phyloP scores from a whole-genome alignment of 2,113 vertebrate genomes.

The Oncorhynchus keta region DNA sequence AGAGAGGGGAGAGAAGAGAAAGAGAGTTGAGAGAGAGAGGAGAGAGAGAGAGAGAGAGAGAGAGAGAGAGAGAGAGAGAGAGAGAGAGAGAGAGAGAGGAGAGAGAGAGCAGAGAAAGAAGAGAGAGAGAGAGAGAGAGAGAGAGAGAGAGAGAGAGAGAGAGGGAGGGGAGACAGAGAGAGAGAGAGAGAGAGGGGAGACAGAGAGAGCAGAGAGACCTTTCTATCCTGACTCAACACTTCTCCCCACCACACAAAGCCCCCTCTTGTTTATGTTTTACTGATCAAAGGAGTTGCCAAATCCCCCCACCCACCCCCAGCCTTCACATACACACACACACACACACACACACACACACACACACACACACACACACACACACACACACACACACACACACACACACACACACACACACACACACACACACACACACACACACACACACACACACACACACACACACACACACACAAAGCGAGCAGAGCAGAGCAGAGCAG shows the following conservation, averaged over 20 bases:
- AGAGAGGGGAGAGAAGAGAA: slow-evolving; percentile 51
- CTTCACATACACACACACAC: slow-evolving; percentile 45
- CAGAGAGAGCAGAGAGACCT: slow-evolving; percentile 61
- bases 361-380: slow-evolving; percentile 30
- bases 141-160: background rate
- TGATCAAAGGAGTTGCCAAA: slow-evolving; percentile 88
- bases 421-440: slow-evolving; percentile 45
- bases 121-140: slow-evolving; percentile 7
- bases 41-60: slow-evolving; percentile 55
- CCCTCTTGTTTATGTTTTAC: slow-evolving; percentile 88
- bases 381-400: slow-evolving; percentile 54
- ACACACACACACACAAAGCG: slow-evolving; percentile 38
- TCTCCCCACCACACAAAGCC: slow-evolving; percentile 73
- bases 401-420: slow-evolving; percentile 43
- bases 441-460: slow-evolving; percentile 52
- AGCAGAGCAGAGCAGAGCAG: slow-evolving; percentile 71
- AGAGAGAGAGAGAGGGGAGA: slow-evolving; percentile 39
- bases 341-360: slow-evolving; percentile 52
- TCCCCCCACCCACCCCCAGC: slow-evolving; percentile 72
- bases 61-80: background rate
- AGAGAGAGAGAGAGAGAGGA: background rate
- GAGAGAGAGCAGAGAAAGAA: too few relatives aligned
- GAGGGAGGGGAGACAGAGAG: background rate
- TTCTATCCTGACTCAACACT: slow-evolving; percentile 70
- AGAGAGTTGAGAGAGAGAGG: slow-evolving; percentile 46